These are phyloP conservation scores for Menura novaehollandiae DNA, from an alignment of 2,113 vertebrate genomes.

Conservation along the genomic window DNA sequence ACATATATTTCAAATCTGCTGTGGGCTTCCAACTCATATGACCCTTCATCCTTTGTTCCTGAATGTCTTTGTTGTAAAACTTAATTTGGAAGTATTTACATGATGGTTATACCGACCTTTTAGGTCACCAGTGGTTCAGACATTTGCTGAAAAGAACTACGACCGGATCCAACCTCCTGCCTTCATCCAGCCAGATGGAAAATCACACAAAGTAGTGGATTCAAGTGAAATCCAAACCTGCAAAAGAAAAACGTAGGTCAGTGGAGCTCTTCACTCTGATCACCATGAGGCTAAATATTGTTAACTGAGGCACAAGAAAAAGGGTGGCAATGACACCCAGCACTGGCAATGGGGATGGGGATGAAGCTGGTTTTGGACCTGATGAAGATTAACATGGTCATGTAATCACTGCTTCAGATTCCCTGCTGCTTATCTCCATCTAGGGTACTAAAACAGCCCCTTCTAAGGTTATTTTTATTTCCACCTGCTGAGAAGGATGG, in stretches of 20 bases:
- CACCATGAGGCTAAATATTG: fast-evolving
- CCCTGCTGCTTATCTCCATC: not conserved
- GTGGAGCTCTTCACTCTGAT: not conserved
- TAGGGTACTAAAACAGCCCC: not conserved
- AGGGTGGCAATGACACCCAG: not conserved
- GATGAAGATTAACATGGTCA: not conserved
- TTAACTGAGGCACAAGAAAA: not conserved
- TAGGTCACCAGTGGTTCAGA: not conserved
- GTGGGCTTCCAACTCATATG: not conserved
- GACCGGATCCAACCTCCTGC: not conserved
- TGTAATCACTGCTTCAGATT: not conserved
- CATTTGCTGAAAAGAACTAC: not conserved
- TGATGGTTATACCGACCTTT: not conserved
- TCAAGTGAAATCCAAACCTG: not conserved
- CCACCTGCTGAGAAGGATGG: not conserved
- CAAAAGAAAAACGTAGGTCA: not conserved
- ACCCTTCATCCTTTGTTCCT: not conserved
- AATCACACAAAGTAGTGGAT: not conserved
- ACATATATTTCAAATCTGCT: not conserved
- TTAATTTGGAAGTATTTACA: not conserved
- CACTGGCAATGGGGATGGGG: too few relatives aligned
- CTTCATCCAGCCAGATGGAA: not conserved
- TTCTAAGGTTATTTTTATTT: not conserved
- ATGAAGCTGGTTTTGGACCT: not conserved
- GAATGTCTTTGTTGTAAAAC: not conserved